Conservation (phyloP, 2,888 invertebrate genomes). For the Oeneis ivallda region DNA sequence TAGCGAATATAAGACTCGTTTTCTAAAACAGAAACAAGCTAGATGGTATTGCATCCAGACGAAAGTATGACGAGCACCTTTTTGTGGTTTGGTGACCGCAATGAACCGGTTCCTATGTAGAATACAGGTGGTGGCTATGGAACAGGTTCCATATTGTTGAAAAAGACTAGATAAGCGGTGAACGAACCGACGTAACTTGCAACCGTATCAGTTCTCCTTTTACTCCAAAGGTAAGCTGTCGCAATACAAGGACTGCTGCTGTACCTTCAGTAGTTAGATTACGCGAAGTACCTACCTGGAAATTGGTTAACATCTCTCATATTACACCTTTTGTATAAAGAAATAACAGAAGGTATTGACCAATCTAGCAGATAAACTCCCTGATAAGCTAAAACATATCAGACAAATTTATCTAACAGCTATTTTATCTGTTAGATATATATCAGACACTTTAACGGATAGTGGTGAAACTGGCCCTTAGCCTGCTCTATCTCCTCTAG, state of each 20-base stretch:
- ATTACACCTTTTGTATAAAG: not conserved
- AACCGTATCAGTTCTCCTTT: conserved; percentile 33
- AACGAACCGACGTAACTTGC: conserved; percentile 46
- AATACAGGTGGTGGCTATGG: conserved; percentile 65
- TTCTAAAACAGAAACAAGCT: conserved; percentile 20
- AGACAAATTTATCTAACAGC: too few species aligned
- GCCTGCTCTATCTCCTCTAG: not conserved
- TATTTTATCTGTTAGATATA: too few species aligned
- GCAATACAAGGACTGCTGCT: conserved; percentile 20
- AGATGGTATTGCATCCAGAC: conserved; percentile 37
- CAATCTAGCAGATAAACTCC: too few species aligned
- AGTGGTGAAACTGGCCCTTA: too few species aligned
- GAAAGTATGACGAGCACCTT: conserved; percentile 62
- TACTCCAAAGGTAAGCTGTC: conserved; percentile 26
- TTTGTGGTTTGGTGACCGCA: conserved; percentile 64
- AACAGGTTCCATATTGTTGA: conserved; percentile 68
- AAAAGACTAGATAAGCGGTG: conserved; percentile 49
- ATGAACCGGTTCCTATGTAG: conserved; percentile 59
- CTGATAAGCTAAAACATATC: too few species aligned
- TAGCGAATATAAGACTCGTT: not conserved
- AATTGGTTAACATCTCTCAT: not conserved
- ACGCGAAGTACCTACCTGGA: not conserved
- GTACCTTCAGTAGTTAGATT: not conserved
- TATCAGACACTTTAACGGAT: too few species aligned
- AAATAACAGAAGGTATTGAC: not conserved